Percentiles rank a stretch among this genome's conserved stretches.
Conservation (phyloP, 2,797 vertebrate species). For the Morelia viridis region DNA sequence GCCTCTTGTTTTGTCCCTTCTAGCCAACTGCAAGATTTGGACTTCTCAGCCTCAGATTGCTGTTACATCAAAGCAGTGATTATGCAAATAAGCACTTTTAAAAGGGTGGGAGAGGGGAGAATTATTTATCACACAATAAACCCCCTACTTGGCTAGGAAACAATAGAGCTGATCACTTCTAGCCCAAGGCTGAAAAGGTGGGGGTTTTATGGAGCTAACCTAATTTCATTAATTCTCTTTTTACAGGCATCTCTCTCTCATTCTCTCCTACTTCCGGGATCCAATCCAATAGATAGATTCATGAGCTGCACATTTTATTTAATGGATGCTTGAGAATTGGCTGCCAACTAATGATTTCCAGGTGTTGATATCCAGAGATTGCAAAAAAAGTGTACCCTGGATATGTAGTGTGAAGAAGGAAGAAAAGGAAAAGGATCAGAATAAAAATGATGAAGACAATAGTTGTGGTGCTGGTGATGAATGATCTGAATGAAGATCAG, state of each 20-base stretch:
- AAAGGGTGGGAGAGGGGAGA: slow-evolving; percentile 55
- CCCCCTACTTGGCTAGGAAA: slow-evolving; percentile 74
- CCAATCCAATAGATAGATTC: slow-evolving; percentile 51
- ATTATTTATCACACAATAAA: slow-evolving; percentile 82
- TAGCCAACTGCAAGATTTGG: slow-evolving; percentile 70
- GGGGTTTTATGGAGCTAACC: slow-evolving; percentile 75
- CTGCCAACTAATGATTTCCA: slow-evolving; percentile 68
- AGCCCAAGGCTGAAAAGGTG: slow-evolving; percentile 69
- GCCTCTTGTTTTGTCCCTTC: slow-evolving; percentile 67
- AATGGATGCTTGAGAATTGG: slow-evolving; percentile 42
- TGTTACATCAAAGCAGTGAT: slow-evolving; percentile 80
- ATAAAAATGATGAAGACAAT: slow-evolving; percentile 17
- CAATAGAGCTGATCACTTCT: slow-evolving; percentile 75
- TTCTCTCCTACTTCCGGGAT: slow-evolving; percentile 45
- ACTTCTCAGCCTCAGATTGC: slow-evolving; percentile 67
- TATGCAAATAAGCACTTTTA: slow-evolving; percentile 75
- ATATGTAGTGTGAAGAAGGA: background rate
- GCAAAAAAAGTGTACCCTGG: background rate
- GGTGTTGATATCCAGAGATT: slow-evolving; percentile 67
- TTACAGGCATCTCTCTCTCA: slow-evolving; percentile 72
- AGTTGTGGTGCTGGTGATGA: background rate
- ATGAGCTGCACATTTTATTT: slow-evolving; percentile 65
- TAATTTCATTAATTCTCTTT: slow-evolving; percentile 83
- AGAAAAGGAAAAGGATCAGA: slow-evolving; percentile 4
- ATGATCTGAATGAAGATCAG: background rate